Conservation (phyloP, 2,113 vertebrate genomes). For the Crotophaga sulcirostris region DNA sequence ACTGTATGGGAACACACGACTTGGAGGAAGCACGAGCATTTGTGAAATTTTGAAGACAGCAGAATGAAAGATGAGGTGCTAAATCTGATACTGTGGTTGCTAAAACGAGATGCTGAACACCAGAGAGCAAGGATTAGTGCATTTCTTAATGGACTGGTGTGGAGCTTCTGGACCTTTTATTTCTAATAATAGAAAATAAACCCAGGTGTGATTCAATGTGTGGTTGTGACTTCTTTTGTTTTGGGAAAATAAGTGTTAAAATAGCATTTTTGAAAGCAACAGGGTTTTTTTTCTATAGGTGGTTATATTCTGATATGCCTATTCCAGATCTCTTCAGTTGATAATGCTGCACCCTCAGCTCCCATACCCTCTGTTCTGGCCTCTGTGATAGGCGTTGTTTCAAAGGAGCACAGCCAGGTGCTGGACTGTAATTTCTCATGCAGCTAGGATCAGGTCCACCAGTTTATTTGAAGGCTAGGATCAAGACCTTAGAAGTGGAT, state of each 20-base stretch:
- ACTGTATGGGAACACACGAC: background rate
- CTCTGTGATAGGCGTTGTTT: background rate
- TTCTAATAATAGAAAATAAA: conserved; percentile 1
- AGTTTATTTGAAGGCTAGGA: background rate
- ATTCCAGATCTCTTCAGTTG: background rate
- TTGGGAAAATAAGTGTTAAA: background rate
- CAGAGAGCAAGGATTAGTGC: background rate
- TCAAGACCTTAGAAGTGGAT: background rate
- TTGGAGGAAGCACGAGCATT: background rate
- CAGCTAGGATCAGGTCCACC: background rate
- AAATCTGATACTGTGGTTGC: background rate
- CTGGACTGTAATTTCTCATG: background rate
- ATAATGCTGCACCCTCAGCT: background rate
- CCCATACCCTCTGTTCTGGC: background rate
- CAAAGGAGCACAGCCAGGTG: background rate
- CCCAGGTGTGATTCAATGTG: background rate
- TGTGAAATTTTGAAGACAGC: background rate
- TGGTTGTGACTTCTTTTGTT: background rate
- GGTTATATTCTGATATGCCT: background rate
- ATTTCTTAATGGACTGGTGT: background rate
- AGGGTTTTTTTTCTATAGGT: background rate
- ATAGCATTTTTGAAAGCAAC: background rate
- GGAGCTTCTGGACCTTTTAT: background rate
- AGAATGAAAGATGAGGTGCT: background rate
- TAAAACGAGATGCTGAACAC: background rate